Conservation (phyloP, 2,888 invertebrate genomes). For the Cylindroiulus punctatus region DNA sequence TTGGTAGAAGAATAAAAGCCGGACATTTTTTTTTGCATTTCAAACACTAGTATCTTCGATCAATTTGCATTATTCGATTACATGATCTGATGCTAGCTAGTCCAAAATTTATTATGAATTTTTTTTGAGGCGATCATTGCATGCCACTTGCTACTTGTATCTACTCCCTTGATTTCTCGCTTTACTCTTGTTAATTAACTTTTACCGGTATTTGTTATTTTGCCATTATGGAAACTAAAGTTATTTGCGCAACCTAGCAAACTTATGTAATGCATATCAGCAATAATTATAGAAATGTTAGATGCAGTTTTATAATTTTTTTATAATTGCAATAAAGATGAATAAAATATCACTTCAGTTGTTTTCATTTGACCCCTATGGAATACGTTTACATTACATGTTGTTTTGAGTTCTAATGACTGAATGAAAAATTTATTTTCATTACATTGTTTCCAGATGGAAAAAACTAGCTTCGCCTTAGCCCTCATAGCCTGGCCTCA, state of each 20-base stretch:
- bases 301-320: slow-evolving; percentile 33
- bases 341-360: neutral
- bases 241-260: slow-evolving; percentile 28
- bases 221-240: slow-evolving; percentile 25
- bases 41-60: neutral
- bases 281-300: slow-evolving; percentile 44
- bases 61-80: neutral
- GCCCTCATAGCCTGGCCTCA: no score
- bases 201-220: slow-evolving; percentile 19
- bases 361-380: neutral
- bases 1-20: neutral
- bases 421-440: no score
- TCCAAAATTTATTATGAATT: neutral
- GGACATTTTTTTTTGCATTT: neutral
- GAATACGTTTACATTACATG: neutral
- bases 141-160: slow-evolving; percentile 6
- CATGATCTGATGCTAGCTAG: slow-evolving; percentile 10
- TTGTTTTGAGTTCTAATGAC: no score
- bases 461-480: no score
- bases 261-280: slow-evolving; percentile 21
- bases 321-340: slow-evolving; percentile 39
- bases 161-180: slow-evolving; percentile 13
- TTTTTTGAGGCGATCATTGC: slow-evolving; percentile 2
- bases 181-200: slow-evolving; percentile 5
- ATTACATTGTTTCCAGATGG: no score